Evolutionary conservation across 2,113 vertebrate genomes (phyloP).

Genomic region (Ciconia maguari): DNA sequence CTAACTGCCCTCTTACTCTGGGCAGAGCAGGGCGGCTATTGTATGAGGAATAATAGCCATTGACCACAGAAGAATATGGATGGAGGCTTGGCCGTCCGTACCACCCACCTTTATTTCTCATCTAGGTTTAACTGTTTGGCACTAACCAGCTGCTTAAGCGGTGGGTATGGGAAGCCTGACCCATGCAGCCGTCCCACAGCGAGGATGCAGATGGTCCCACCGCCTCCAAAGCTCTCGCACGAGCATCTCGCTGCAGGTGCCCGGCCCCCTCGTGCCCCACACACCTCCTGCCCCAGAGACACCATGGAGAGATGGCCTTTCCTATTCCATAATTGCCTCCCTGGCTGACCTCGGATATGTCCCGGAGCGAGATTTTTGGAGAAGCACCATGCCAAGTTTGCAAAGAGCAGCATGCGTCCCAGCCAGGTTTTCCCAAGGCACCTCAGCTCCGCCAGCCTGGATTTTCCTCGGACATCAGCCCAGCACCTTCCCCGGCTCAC

Average conservation of each 20-base stretch:
- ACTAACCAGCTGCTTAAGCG: background rate
- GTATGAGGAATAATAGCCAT: background rate
- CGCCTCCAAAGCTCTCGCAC: rapidly evolving
- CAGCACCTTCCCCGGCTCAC: background rate
- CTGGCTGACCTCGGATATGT: background rate
- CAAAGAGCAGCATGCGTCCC: background rate
- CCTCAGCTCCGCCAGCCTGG: background rate
- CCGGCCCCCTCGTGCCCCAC: rapidly evolving
- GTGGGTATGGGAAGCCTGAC: background rate
- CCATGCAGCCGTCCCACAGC: rapidly evolving
- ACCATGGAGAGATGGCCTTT: background rate
- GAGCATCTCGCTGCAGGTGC: background rate
- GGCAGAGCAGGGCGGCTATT: rapidly evolving
- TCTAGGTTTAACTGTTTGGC: background rate
- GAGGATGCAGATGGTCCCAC: background rate
- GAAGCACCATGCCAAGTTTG: background rate
- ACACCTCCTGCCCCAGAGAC: background rate
- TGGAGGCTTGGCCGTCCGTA: background rate
- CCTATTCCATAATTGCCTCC: rapidly evolving
- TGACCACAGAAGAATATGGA: background rate
- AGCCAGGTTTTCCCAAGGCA: background rate
- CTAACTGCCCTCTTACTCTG: background rate
- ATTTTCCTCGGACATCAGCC: background rate
- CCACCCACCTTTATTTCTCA: background rate
- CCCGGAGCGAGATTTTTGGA: rapidly evolving